Conservation (phyloP, 1,140 invertebrate species). For the Anagrus nilaparvatae region DNA sequence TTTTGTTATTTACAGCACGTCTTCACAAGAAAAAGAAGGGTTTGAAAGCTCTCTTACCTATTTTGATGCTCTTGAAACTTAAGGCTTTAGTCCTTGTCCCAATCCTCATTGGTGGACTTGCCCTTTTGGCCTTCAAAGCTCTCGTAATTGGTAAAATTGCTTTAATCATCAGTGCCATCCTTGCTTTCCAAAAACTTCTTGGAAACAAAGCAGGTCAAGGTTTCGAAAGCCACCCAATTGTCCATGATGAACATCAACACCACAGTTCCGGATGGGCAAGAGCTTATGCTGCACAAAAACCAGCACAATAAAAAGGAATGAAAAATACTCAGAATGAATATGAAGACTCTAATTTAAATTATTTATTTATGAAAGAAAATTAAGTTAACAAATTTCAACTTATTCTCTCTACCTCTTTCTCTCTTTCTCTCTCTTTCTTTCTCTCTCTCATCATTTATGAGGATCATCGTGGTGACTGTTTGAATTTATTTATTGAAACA, state of each 20-base stretch:
- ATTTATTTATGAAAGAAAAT: background rate
- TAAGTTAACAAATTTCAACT: background rate
- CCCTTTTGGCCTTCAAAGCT: conserved; percentile 73
- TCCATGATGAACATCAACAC: conserved; percentile 35
- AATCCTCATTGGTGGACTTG: conserved; percentile 63
- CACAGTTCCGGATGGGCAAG: conserved; percentile 38
- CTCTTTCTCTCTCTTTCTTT: background rate
- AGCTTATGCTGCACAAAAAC: conserved; percentile 40
- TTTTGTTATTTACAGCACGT: conserved; percentile 34
- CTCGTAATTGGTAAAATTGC: conserved; percentile 71
- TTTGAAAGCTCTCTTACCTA: conserved; percentile 48
- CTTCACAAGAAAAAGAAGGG: conserved; percentile 57
- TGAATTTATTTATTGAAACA: too few relatives aligned
- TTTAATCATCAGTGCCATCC: conserved; percentile 61
- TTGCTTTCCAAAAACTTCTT: conserved; percentile 68
- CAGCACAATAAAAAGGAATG: too few relatives aligned
- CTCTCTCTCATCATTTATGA: conserved; percentile 30
- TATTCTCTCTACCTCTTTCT: background rate
- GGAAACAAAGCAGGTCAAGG: conserved; percentile 55
- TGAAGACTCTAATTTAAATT: too few relatives aligned
- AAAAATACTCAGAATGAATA: too few relatives aligned
- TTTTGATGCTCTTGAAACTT: conserved; percentile 63
- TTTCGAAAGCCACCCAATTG: conserved; percentile 49
- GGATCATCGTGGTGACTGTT: conserved; percentile 62
- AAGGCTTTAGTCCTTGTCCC: conserved; percentile 70